Conservation (phyloP, 2,113 vertebrate genomes). For the Ptilonorhynchus violaceus region DNA sequence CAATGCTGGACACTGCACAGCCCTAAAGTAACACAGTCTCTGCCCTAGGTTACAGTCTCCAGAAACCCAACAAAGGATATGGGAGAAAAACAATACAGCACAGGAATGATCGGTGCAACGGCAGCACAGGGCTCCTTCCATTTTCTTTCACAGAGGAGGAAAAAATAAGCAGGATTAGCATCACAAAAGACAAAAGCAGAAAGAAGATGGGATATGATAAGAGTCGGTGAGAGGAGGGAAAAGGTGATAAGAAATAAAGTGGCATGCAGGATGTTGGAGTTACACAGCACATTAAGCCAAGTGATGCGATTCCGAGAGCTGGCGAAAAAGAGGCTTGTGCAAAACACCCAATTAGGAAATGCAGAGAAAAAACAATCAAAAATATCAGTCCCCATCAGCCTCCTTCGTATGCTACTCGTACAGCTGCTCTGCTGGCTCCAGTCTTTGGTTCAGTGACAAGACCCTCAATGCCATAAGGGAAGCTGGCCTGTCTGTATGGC, state of each 20-base stretch:
- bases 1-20: neutral
- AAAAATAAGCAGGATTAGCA: neutral
- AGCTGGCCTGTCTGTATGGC: neutral
- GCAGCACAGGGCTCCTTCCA: neutral
- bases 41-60: neutral
- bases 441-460: neutral
- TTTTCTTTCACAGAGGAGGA: neutral
- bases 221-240: neutral
- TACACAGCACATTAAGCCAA: neutral
- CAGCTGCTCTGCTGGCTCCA: conserved; percentile 20
- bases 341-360: conserved; percentile 10
- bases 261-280: neutral
- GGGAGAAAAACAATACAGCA: neutral
- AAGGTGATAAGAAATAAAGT: neutral
- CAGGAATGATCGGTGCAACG: neutral
- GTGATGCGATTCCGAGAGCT: neutral
- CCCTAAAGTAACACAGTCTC: neutral
- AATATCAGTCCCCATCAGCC: neutral
- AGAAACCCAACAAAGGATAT: neutral
- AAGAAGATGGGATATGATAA: neutral
- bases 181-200: neutral
- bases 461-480: neutral
- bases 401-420: neutral
- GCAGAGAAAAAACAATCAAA: neutral
- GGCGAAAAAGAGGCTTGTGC: neutral